Percentiles rank a stretch among this genome's conserved stretches.
phyloP scores from a whole-genome alignment of 2,113 vertebrate species.

The Petromus typicus region DNA sequence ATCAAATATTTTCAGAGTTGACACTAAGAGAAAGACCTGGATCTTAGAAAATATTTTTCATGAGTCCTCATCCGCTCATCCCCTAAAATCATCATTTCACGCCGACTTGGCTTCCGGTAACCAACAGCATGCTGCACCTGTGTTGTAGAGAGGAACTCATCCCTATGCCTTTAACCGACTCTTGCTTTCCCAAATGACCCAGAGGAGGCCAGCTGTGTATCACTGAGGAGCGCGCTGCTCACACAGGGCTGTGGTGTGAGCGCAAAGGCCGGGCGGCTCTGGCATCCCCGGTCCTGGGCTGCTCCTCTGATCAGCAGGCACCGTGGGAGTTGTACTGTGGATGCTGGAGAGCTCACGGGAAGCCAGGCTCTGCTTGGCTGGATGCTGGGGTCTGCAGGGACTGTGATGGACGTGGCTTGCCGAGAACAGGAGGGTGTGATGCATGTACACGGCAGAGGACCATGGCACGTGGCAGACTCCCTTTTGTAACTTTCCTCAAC shows the following conservation, averaged over 20 bases:
- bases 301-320: not conserved
- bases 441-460: rapidly evolving
- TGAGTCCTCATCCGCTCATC: not conserved
- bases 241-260: rapidly evolving
- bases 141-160: not conserved
- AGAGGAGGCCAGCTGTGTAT: not conserved
- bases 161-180: rapidly evolving
- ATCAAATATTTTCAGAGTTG: not conserved
- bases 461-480: not conserved
- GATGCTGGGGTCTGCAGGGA: not conserved
- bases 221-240: rapidly evolving
- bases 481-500: not conserved
- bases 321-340: rapidly evolving
- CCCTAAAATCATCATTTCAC: not conserved
- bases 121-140: not conserved
- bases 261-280: rapidly evolving
- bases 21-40: not conserved
- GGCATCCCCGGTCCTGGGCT: not conserved
- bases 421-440: not conserved
- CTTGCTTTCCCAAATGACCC: rapidly evolving
- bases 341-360: too few relatives aligned
- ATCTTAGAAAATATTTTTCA: not conserved
- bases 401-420: too few relatives aligned
- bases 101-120: not conserved
- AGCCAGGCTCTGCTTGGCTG: too few relatives aligned